Base-by-base conservation (phyloP, 64 coral and sea anemone genomes). In the Trachythela sp. region DNA sequence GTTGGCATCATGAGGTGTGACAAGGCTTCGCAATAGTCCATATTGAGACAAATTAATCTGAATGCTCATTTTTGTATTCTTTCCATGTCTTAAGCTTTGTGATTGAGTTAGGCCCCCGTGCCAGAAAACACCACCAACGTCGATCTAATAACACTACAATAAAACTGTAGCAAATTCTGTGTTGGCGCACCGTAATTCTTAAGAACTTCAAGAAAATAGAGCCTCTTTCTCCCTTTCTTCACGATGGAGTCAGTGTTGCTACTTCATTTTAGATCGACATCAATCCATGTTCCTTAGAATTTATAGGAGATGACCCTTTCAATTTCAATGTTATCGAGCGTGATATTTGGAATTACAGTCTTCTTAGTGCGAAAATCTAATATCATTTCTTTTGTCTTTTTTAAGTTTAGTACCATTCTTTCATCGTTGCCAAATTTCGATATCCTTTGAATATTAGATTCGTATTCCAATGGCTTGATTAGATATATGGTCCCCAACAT, bases 361-460 rank as follows among this genome's bases (percentile, higher is more conserved):
- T 77, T 77, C 36, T 77, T 27, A 77, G 29, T n/a, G 29, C 30
- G 71, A 77, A 77, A 77, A n/a, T 77, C 71, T 3, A 77, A 77
- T 4, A 77, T 77, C 71, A 77, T 77, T 77, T 77, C 71, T 77
- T 77, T 77, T 77, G 71, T 77, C 29, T 77, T 77, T n/a, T 77
- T 77, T 5, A 77, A 4, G 29, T 77, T 77, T 18, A 77, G 17
- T n/a, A 77, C 71, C 71, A 77, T 77, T 77, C 71, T 77, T 77
- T 77, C 4, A 4, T 77, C 71, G 71, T n/a, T 4, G 29, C 71
- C 3, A 17, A 77, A 77, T n/a, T 4, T 77, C 29, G 71, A 77
- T 5, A 77, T 77, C 71, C 71, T 77, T 77, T 77, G 71, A n/a
- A 77, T 35, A 77, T 77, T 77, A 77, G 29, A 35, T 27, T 35